Conservation (phyloP, 64 coral and sea anemone species). For the Pachyseris speciosa region DNA sequence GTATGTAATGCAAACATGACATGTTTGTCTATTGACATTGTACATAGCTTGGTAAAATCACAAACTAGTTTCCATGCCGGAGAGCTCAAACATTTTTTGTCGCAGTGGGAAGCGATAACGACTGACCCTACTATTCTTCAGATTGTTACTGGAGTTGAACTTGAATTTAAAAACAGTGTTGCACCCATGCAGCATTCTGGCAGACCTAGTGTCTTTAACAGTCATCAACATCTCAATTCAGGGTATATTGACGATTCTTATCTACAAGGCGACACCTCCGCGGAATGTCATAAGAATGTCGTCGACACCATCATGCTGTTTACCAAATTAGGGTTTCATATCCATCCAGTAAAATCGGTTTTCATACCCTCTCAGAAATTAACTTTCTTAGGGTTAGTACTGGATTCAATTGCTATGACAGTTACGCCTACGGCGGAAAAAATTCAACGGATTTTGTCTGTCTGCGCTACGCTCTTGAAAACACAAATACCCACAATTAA, state of each 20-base stretch:
- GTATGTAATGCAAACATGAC: background rate
- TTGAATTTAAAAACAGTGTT: conserved; percentile 22
- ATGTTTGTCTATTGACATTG: background rate
- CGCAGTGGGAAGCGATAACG: conserved; percentile 20
- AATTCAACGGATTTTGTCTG: conserved; percentile 1
- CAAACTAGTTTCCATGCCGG: background rate
- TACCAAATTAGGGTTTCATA: conserved; percentile 23
- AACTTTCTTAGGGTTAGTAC: conserved; percentile 37
- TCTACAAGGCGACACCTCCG: conserved; percentile 9
- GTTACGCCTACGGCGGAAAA: conserved; percentile 11
- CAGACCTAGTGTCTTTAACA: background rate
- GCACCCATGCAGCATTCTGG: background rate
- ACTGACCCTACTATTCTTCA: conserved; percentile 22
- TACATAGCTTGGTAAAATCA: conserved; percentile 12
- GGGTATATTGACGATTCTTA: conserved; percentile 24
- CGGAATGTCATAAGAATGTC: conserved; percentile 26
- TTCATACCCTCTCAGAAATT: background rate
- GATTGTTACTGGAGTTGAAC: conserved; percentile 12
- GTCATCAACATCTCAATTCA: conserved; percentile 23
- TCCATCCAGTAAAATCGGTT: conserved; percentile 12
- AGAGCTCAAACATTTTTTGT: conserved; percentile 3
- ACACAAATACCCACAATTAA: conserved; percentile 27
- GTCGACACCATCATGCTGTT: conserved; percentile 9
- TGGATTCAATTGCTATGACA: conserved; percentile 42
- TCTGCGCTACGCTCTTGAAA: background rate